Base-by-base conservation (phyloP, 2,113 vertebrate genomes). In the Bettongia penicillata region DNA sequence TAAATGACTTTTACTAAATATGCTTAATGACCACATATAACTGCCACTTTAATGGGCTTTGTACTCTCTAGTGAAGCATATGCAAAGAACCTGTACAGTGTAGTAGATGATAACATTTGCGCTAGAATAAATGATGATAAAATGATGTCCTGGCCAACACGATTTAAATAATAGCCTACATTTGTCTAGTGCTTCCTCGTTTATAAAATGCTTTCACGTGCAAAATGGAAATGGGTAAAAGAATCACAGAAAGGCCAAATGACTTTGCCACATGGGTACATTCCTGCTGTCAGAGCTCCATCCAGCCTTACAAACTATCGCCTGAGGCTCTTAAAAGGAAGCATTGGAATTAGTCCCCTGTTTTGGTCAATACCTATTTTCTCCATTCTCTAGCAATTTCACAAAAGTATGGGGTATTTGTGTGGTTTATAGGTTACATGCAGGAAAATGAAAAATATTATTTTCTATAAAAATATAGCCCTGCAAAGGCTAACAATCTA, bases 401-500 rank as follows among this genome's bases (percentile, higher is more conserved):
- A 96, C 96, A 97, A 97, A 98, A 97, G 96, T 94, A 92, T 22
- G 47, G 57, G 3, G 0, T 95, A 94, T 93, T 84, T 28, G 0
- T 77, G 93, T 90, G 53, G 53, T 96, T 90, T 96, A 95, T 48
- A 96, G 89, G 95, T 97, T 96, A 94, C 51, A 97, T 57, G 53
- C 95, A 98, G 52, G 48, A 97, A 97, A 96, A 92, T 90, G 0
- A 96, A 98, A 98, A 98, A 97, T 92, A 0, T 6, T 95, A 61
- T 91, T 97, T 51, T 91, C 94, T 95, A 92, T 23, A 47, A 98
- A 98, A 97, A 91, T 96, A 48, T 51, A 94, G 25, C 43, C 55
- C 68, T 97, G 95, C 91, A 94, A 51, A 89, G 50, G 12, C 48
- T 96, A 96, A 52, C 77, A 91, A 0, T 47, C 97, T 92, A 96